A percentile compares a stretch with the other conserved stretches of the same genome.
Conservation (phyloP, 2,888 invertebrate genomes). For the Chrysotoxum bicinctum region DNA sequence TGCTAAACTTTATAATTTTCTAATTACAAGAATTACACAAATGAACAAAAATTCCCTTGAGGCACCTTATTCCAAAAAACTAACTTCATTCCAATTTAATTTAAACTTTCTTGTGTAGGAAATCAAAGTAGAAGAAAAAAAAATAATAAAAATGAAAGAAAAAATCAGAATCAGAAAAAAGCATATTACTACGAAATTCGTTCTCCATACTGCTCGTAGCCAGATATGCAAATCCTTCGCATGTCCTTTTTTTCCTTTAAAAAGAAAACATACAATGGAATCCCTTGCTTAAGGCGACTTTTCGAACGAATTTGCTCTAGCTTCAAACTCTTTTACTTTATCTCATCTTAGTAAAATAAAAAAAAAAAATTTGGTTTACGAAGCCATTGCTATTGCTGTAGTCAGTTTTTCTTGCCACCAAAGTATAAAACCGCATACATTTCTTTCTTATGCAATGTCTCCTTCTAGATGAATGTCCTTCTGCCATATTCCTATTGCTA, state of each 20-base stretch:
- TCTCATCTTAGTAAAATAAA: constrained; percentile 46
- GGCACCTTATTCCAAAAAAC: constrained; percentile 6
- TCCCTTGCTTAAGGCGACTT: constrained; percentile 57
- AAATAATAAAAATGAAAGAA: neutral
- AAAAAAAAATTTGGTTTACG: neutral
- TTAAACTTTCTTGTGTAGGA: constrained; percentile 52
- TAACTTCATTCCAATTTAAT: constrained; percentile 48
- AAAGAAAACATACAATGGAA: constrained; percentile 40
- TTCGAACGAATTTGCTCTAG: constrained; percentile 54
- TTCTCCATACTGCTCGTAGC: constrained; percentile 21
- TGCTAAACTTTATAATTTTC: constrained; percentile 30
- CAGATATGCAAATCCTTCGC: constrained; percentile 63
- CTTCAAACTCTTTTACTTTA: constrained; percentile 45
- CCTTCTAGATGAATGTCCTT: constrained; percentile 45
- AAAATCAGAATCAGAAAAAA: neutral
- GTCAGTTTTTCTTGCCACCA: neutral
- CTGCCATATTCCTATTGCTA: neutral
- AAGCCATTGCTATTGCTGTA: neutral
- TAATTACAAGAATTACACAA: constrained; percentile 40
- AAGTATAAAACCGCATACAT: constrained; percentile 37
- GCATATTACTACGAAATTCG: constrained; percentile 55
- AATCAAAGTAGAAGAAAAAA: constrained; percentile 12
- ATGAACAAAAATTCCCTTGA: constrained; percentile 32
- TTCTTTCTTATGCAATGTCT: constrained; percentile 43
- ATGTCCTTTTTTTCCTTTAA: constrained; percentile 42